Percentiles rank a stretch among this genome's conserved stretches.
Evolutionary conservation across 2,888 invertebrate species (phyloP).

Genomic region (Eulithis testata): DNA sequence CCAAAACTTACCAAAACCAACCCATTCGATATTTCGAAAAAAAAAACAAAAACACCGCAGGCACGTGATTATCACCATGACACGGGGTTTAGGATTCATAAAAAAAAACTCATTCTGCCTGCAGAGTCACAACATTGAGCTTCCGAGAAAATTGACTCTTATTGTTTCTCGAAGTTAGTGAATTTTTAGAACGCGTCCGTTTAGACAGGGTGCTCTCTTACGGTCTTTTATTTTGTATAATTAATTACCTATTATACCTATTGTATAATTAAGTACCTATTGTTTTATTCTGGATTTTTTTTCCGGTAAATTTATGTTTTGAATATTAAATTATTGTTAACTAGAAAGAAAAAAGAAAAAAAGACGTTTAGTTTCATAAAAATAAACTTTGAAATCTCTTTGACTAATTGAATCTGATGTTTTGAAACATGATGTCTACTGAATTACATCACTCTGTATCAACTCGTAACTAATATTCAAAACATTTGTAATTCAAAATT

Average conservation of each 20-base stretch:
- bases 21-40: conserved; percentile 2
- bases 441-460: conserved; percentile 51
- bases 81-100: conserved; percentile 48
- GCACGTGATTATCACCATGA: conserved; percentile 59
- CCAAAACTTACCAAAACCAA: not conserved
- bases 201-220: conserved; percentile 54
- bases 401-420: no score
- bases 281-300: no score
- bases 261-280: no score
- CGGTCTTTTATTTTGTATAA: not conserved
- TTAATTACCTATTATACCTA: no score
- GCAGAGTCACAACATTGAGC: conserved; percentile 64
- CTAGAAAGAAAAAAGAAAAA: no score
- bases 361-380: no score
- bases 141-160: conserved; percentile 59
- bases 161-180: conserved; percentile 62
- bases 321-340: no score
- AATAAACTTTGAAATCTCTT: no score
- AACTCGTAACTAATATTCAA: conserved; percentile 33
- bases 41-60: conserved; percentile 19
- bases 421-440: no score
- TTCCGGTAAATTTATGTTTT: no score
- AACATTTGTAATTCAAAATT: conserved; percentile 49
- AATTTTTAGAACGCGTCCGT: conserved; percentile 50
- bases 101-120: conserved; percentile 39